Base-by-base conservation (phyloP, 2,797 vertebrate species). In the Eupleurogrammus muticus region DNA sequence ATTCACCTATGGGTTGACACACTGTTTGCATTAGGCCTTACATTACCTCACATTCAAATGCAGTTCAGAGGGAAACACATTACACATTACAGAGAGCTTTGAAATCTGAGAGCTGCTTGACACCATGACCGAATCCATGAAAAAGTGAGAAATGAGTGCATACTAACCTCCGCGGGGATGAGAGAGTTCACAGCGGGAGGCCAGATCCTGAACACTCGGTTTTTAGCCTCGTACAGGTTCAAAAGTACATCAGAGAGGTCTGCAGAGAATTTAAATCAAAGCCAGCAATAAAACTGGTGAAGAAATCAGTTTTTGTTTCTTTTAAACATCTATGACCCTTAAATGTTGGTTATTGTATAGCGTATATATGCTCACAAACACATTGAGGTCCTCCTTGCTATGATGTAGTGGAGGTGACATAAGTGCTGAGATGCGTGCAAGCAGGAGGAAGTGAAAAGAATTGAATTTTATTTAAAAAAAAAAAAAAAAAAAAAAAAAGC, bases 101-200 rank as follows among this genome's bases (percentile, higher is more conserved):
- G 49, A 62, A 63, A 55, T 46, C 38, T n/a, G 12, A 46, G 44
- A 42, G 42, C 12, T 2, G 24, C 34, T 16, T 51, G 42, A 62
- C 59, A 66, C 49, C 34, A 35, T 51, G 51, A 55, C 9, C 12
- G 9, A 65, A 56, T 46, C 11, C 52, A 55, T 47, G 17, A 23
- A 55, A 64, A 49, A 52, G 2, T 35, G 12, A 17, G 4, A 23
- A 56, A 48, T 14, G 49, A 65, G 16, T 53, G 44, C 19, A 35
- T 21, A 10, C 36, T 59, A 51, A 52, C 64, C 57, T 65, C 66
- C 69, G 65, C 74, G 83, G 68, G 66, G 28, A 47, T 21, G n/a
- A 54, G 51, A 68, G 68, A 66, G 56, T 57, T 59, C 51, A 57
- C 17, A 14, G 42, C 1, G 10, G 14, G 12, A 73, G 67, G 55